Evolutionary conservation across 2,888 invertebrate genomes (phyloP).

Genomic region (Cyaniris semiargus): DNA sequence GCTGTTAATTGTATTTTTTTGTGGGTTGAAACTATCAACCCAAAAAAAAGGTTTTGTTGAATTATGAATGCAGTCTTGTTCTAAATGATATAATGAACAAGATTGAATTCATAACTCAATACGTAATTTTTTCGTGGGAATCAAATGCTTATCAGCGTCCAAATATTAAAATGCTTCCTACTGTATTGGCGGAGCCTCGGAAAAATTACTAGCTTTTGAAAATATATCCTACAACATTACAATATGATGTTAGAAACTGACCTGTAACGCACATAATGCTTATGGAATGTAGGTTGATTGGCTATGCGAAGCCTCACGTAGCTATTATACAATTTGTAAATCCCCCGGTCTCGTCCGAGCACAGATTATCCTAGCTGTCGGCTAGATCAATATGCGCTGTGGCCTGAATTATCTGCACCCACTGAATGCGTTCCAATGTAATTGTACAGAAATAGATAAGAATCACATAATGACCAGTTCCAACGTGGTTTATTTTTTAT

Average conservation of each 20-base stretch:
- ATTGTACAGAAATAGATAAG: background rate
- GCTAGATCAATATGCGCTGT: conserved; percentile 31
- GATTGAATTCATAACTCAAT: no score
- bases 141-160: no score
- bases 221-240: background rate
- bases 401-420: conserved; percentile 23
- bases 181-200: no score
- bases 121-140: no score
- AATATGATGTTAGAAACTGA: background rate
- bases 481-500: background rate
- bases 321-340: conserved; percentile 29
- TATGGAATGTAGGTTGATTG: conserved; percentile 13
- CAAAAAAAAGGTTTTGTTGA: no score
- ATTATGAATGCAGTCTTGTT: no score
- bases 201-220: no score
- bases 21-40: no score
- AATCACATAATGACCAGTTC: background rate
- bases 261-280: background rate
- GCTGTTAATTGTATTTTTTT: no score
- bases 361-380: conserved; percentile 30
- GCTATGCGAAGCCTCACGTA: conserved; percentile 24
- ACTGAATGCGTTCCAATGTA: background rate
- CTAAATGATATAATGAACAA: no score
- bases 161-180: no score
- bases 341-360: conserved; percentile 24